Evolutionary conservation across 2,113 vertebrate species (phyloP).

Genomic region (Elanoides forficatus): DNA sequence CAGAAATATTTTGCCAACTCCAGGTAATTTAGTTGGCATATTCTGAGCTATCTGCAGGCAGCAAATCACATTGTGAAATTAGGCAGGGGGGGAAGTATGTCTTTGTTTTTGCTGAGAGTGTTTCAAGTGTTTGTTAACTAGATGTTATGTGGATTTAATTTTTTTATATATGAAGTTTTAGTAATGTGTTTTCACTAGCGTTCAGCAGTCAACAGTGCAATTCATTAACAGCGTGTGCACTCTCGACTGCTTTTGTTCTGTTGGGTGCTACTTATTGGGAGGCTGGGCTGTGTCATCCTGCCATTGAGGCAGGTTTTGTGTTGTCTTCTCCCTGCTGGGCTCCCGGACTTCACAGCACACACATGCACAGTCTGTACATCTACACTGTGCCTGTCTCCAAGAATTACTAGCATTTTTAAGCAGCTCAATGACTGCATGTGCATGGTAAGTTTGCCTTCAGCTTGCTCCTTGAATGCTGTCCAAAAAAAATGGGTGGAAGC

Average conservation of each 20-base stretch:
- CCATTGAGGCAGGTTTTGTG: background rate
- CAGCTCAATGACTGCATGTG: background rate
- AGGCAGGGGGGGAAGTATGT: fast-evolving
- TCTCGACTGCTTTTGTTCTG: background rate
- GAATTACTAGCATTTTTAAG: background rate
- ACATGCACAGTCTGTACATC: background rate
- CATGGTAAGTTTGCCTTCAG: background rate
- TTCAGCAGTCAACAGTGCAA: background rate
- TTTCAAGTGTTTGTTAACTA: background rate
- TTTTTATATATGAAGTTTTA: background rate
- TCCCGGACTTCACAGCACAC: background rate
- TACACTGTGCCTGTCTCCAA: fast-evolving
- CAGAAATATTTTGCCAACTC: background rate
- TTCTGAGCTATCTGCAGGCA: background rate
- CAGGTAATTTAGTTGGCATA: background rate
- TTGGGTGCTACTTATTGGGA: background rate
- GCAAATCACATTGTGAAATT: background rate
- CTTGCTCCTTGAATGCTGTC: background rate
- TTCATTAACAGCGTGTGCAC: background rate
- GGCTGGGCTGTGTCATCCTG: background rate
- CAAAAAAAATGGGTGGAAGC: background rate
- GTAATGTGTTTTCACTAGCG: fast-evolving
- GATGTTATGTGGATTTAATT: background rate
- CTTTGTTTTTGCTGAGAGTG: background rate
- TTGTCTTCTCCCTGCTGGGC: background rate